phyloP scores from a whole-genome alignment of 1,140 invertebrate species.

The Scaptomyza pallida region DNA sequence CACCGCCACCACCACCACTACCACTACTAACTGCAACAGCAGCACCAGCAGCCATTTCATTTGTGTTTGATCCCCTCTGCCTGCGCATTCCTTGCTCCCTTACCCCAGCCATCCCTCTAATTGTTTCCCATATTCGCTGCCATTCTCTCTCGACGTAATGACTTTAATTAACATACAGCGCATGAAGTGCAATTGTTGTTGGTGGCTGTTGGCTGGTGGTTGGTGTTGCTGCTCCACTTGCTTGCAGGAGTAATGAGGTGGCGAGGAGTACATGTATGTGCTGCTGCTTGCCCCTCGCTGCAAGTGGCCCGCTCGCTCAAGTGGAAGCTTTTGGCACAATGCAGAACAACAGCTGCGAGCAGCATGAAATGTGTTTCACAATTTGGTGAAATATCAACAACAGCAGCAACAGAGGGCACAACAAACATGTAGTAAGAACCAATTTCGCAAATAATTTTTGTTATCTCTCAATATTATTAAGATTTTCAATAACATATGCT shows the following conservation, averaged over 20 bases:
- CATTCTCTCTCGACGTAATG: conserved; percentile 67
- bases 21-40: too few relatives aligned
- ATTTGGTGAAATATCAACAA: conserved; percentile 22
- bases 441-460: conserved; percentile 19
- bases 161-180: conserved; percentile 76
- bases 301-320: conserved; percentile 41
- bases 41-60: background rate
- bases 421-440: conserved; percentile 30
- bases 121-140: background rate
- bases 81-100: background rate
- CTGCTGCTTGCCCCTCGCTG: conserved; percentile 4
- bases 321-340: conserved; percentile 49
- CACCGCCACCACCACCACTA: too few relatives aligned
- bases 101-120: background rate
- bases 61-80: background rate
- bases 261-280: too few relatives aligned
- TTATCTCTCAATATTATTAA: too few relatives aligned
- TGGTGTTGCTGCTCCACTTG: conserved; percentile 4
- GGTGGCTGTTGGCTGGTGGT: background rate
- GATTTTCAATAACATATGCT: too few relatives aligned
- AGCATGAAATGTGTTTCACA: conserved; percentile 12
- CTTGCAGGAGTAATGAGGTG: too few relatives aligned
- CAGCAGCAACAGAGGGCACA: conserved; percentile 45
- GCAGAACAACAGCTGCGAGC: background rate
- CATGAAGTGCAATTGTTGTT: conserved; percentile 4